Evolutionary conservation across 2,888 invertebrate genomes (phyloP).

Genomic region (Diarsia rubi): DNA sequence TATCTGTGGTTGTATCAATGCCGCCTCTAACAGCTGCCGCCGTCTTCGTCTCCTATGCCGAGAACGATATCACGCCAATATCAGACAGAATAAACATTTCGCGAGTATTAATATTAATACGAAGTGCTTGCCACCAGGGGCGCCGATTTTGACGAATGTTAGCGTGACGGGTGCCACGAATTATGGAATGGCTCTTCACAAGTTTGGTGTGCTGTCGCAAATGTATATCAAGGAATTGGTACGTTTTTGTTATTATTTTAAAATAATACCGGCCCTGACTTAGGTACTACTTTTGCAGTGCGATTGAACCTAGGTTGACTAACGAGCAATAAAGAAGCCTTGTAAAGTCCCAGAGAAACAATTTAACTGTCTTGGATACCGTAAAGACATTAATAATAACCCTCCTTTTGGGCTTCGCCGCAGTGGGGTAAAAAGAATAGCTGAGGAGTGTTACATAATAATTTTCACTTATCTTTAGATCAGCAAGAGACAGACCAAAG

Average conservation of each 20-base stretch:
- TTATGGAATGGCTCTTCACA: slow-evolving; percentile 74
- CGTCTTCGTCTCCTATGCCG: background rate
- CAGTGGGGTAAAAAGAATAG: no score
- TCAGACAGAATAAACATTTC: slow-evolving; percentile 51
- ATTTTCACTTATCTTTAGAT: no score
- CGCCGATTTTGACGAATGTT: slow-evolving; percentile 83
- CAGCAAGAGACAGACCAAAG: no score
- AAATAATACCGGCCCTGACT: background rate
- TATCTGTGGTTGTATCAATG: background rate
- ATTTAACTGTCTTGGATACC: no score
- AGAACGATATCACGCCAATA: slow-evolving; percentile 21
- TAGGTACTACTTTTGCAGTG: background rate
- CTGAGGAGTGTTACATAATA: no score
- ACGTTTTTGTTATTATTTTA: slow-evolving; percentile 35
- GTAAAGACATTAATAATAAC: no score
- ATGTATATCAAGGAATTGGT: slow-evolving; percentile 81
- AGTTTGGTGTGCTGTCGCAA: slow-evolving; percentile 75
- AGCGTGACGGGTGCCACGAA: slow-evolving; percentile 77
- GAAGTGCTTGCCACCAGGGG: slow-evolving; percentile 71
- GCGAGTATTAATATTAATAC: slow-evolving; percentile 52
- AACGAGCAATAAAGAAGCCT: no score
- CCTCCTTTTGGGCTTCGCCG: no score
- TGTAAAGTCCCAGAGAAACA: no score
- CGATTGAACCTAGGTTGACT: background rate
- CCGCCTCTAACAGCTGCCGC: background rate